Percentiles rank a stretch among this genome's conserved stretches.
phyloP scores from a whole-genome alignment of 2,113 vertebrate genomes.

The Centropus unirufus region DNA sequence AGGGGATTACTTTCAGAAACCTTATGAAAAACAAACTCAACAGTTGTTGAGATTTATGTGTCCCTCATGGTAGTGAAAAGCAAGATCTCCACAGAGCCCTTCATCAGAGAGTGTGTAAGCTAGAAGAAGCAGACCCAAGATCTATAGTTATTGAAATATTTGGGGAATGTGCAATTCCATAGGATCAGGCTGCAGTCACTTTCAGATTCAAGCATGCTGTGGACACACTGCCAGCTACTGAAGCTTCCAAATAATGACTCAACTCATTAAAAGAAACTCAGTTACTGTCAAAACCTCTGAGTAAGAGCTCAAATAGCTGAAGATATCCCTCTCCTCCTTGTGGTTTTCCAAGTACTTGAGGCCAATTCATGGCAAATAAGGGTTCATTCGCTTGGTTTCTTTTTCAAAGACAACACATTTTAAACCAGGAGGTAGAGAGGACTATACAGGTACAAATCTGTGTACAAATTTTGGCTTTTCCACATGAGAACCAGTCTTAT shows the following conservation, averaged over 20 bases:
- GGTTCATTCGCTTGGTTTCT: neutral
- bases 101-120: neutral
- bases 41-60: neutral
- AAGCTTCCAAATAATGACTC: slow-evolving; percentile 37
- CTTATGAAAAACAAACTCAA: neutral
- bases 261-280: slow-evolving; percentile 18
- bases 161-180: neutral
- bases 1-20: slow-evolving; percentile 34
- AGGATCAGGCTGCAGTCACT: neutral
- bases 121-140: neutral
- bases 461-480: neutral
- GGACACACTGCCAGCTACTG: neutral
- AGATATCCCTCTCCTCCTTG: neutral
- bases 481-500: neutral
- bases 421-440: neutral
- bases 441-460: neutral
- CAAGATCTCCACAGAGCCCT: neutral
- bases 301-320: neutral
- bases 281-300: slow-evolving; percentile 14
- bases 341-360: neutral
- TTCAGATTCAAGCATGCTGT: neutral
- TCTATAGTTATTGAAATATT: neutral
- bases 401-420: neutral
- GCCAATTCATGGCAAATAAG: neutral
- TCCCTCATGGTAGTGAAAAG: neutral